These are phyloP conservation scores for Poecile montanus DNA, from an alignment of 2,797 vertebrate genomes.

Conservation along the genomic window DNA sequence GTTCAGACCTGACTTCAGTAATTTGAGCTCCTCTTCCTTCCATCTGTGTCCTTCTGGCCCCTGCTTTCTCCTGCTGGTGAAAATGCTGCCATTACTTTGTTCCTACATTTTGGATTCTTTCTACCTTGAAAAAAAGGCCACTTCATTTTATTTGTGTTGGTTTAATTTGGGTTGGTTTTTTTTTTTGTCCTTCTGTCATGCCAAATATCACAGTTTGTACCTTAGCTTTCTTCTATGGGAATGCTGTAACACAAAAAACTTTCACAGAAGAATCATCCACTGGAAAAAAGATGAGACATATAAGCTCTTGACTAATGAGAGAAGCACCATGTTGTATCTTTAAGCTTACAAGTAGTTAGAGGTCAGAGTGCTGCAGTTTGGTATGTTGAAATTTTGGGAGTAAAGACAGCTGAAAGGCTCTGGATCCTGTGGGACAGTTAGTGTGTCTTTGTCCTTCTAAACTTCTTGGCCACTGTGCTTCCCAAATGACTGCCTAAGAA, in stretches of 20 bases:
- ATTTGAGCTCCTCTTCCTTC: neutral
- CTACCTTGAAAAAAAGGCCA: neutral
- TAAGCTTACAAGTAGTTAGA: neutral
- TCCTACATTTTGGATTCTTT: neutral
- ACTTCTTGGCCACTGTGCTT: neutral
- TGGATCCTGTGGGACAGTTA: neutral
- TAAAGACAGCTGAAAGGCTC: neutral
- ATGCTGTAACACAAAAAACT: neutral
- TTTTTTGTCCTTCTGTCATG: neutral
- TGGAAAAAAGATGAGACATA: neutral
- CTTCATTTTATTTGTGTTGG: neutral
- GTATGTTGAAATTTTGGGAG: neutral
- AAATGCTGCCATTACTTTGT: neutral
- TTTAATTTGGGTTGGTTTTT: fast-evolving
- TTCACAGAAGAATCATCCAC: neutral
- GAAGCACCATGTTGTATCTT: neutral
- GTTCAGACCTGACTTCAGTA: neutral
- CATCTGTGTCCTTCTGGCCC: neutral
- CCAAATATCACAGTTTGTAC: neutral
- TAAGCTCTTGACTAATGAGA: neutral
- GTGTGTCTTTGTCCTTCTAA: neutral
- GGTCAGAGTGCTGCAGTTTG: neutral
- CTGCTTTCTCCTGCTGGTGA: neutral
- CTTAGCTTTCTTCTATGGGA: neutral
- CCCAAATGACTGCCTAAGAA: neutral